phyloP scores from a whole-genome alignment of 2,797 vertebrate species.

The Periparus ater region DNA sequence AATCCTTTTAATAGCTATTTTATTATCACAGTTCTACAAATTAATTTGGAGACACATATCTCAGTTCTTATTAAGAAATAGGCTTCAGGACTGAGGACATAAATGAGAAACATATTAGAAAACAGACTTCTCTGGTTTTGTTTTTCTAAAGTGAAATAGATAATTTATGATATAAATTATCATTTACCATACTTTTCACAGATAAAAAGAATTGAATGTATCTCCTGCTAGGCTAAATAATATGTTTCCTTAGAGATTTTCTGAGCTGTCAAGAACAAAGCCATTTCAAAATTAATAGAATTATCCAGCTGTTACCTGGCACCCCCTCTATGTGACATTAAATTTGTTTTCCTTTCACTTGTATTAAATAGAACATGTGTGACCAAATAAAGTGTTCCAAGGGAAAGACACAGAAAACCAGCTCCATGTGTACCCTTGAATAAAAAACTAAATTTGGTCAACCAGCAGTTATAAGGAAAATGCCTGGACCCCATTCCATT shows the following conservation, averaged over 20 bases:
- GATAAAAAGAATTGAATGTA: not conserved
- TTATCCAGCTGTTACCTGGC: not conserved
- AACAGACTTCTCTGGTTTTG: not conserved
- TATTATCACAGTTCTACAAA: not conserved
- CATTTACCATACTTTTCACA: not conserved
- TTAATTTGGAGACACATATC: not conserved
- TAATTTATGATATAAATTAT: not conserved
- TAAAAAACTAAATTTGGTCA: not conserved
- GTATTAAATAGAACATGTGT: not conserved
- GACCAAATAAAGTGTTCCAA: not conserved
- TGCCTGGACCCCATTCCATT: not conserved
- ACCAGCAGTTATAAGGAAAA: not conserved
- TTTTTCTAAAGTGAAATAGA: constrained; percentile 1
- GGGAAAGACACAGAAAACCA: not conserved
- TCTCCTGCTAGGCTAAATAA: not conserved
- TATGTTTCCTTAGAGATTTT: not conserved
- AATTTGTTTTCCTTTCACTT: not conserved
- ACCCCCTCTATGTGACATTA: not conserved
- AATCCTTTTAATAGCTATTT: not conserved
- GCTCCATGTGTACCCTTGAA: not conserved
- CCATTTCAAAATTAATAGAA: not conserved
- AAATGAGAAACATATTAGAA: not conserved
- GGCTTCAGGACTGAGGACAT: not conserved
- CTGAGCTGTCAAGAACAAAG: not conserved
- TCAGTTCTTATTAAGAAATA: not conserved